Base-by-base conservation (phyloP, 2,888 invertebrate species). In the Aspidiotus destructor region DNA sequence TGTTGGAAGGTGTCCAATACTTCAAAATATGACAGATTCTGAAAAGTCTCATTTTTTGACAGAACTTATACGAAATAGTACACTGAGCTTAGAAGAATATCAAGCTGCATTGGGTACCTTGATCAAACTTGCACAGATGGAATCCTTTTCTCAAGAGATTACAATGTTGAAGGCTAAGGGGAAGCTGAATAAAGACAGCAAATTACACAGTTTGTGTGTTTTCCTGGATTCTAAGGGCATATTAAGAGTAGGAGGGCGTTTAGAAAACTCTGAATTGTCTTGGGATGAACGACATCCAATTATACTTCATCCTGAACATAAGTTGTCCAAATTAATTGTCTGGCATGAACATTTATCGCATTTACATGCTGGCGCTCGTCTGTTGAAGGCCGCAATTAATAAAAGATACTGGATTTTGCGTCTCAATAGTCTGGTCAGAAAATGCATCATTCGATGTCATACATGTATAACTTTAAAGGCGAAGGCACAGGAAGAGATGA, bases 221-320 rank as follows among this genome's bases (percentile, higher is more conserved):
- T 72, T 72, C 67, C 8, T 73, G 5, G 72, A 73, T 60, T 28
- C 70, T 0, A 28, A 58, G 8, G 65, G 64, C n/a, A 15, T 73
- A 13, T 58, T 69, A 15, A 55, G 72, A 64, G 71, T 73, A 5
- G 73, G 72, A 15, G 73, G 72, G 13, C 52, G 73, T 63, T 62
- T 73, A n/a, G n/a, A 57, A 17, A 48, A 73, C 60, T 60, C 71
- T 6, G 41, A 52, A 0, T 28, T 73, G 13, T 42, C 57, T 7
- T 65, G 54, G 17, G 70, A 71, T 2, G 48, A 61, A 17, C 70
- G 70, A 60, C 69, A 71, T 64, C 73, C 71, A 9, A 69, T 72
- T 11, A 1, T 73, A 2, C 40, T 73, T 1, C 62, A 71, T 69
- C 71, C 42, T 41, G 16, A 13, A 28, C 48, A 60, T 40, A 13